A percentile compares a stretch with the other conserved stretches of the same genome.
These are phyloP conservation scores for Rhinogobius similis DNA, from an alignment of 2,113 vertebrate genomes.

Conservation along the genomic window DNA sequence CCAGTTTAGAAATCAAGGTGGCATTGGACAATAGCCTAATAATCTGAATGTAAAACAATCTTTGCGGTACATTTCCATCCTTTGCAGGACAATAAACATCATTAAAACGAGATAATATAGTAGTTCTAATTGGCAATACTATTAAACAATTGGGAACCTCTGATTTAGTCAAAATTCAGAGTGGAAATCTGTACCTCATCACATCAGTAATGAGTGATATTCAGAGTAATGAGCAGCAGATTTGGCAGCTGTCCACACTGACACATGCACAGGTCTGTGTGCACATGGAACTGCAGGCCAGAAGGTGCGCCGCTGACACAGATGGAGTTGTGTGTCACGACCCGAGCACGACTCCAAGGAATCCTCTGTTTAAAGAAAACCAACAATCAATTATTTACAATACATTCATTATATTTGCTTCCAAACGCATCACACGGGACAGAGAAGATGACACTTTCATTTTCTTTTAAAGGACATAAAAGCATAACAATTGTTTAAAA, in stretches of 20 bases:
- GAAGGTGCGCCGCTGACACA: constrained; percentile 42
- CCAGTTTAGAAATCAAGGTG: too few species aligned
- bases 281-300: constrained; percentile 41
- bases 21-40: too few species aligned
- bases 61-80: too few species aligned
- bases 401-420: constrained; percentile 9
- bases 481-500: too few species aligned
- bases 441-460: not conserved
- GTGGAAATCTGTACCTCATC: too few species aligned
- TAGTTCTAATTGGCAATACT: too few species aligned
- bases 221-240: constrained; percentile 10
- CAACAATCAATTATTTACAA: constrained; percentile 17
- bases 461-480: too few species aligned
- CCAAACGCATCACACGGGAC: not conserved
- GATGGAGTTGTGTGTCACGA: constrained; percentile 55
- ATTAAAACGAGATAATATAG: too few species aligned
- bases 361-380: constrained; percentile 5
- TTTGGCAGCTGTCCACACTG: constrained; percentile 36
- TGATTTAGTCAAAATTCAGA: too few species aligned
- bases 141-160: too few species aligned
- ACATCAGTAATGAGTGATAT: not conserved
- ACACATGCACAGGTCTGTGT: constrained; percentile 58
- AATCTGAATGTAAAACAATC: too few species aligned
- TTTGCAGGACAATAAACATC: too few species aligned
- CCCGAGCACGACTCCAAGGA: constrained; percentile 43